phyloP scores from a whole-genome alignment of 2,888 invertebrate species.

The Bhutanitis thaidina region DNA sequence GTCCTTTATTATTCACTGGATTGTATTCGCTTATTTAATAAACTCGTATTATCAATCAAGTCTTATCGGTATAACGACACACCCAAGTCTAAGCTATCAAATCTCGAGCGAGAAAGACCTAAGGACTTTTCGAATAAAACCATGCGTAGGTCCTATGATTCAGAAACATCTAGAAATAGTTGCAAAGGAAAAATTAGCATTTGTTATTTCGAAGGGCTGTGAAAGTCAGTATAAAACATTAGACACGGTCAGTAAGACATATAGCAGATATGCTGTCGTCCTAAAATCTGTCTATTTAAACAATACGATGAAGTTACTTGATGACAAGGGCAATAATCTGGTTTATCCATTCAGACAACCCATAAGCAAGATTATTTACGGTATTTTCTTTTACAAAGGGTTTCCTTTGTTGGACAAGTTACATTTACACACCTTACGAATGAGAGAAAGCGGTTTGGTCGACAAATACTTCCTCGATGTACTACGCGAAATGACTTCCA shows the following conservation, averaged over 20 bases:
- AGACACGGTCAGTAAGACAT: slow-evolving; percentile 24
- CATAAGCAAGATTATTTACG: slow-evolving; percentile 41
- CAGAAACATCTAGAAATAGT: too few species aligned
- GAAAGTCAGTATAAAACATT: slow-evolving; percentile 25
- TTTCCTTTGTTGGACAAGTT: slow-evolving; percentile 42
- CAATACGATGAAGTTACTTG: slow-evolving; percentile 9
- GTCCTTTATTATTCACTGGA: slow-evolving; percentile 40
- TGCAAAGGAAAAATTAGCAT: background rate
- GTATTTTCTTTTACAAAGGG: slow-evolving; percentile 51
- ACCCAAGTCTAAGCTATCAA: slow-evolving; percentile 41
- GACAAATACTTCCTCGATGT: slow-evolving; percentile 15
- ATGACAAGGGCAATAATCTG: slow-evolving; percentile 15
- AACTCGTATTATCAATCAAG: slow-evolving; percentile 41
- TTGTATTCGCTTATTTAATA: slow-evolving; percentile 45
- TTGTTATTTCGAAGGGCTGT: background rate
- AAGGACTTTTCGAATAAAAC: slow-evolving; percentile 31
- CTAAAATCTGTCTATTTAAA: slow-evolving; percentile 11
- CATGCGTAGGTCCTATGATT: slow-evolving; percentile 27
- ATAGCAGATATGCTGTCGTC: slow-evolving; percentile 21
- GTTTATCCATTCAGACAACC: slow-evolving; percentile 34
- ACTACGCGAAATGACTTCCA: background rate
- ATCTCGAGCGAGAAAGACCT: slow-evolving; percentile 36
- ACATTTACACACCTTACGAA: slow-evolving; percentile 29
- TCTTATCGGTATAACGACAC: slow-evolving; percentile 38
- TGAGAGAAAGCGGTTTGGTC: slow-evolving; percentile 47